These are phyloP conservation scores for Chiloscyllium plagiosum DNA, from an alignment of 2,113 vertebrate species.

Conservation along the genomic window DNA sequence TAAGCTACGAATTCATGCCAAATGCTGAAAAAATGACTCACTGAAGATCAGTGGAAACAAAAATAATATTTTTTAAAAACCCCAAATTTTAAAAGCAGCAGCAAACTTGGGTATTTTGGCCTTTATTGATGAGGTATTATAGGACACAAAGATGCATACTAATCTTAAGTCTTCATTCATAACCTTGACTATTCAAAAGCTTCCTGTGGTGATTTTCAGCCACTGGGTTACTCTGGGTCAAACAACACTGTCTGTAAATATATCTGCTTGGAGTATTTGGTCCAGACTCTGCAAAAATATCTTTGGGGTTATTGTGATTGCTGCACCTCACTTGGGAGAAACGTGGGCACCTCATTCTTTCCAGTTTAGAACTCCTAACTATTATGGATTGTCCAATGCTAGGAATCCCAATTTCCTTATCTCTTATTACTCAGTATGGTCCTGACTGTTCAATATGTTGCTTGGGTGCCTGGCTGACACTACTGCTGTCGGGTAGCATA, in stretches of 20 bases:
- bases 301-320: not conserved
- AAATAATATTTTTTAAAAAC: too few species aligned
- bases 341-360: not conserved
- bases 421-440: too few species aligned
- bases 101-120: not conserved
- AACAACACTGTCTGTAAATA: not conserved
- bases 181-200: not conserved
- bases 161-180: not conserved
- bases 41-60: too few species aligned
- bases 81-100: too few species aligned
- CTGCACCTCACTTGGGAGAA: not conserved
- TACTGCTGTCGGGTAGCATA: not conserved
- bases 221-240: not conserved
- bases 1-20: not conserved
- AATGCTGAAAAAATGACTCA: not conserved
- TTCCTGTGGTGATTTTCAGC: not conserved
- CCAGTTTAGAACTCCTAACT: too few species aligned
- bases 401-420: not conserved
- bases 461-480: not conserved
- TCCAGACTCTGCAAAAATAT: not conserved
- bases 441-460: too few species aligned
- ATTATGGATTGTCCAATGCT: not conserved
- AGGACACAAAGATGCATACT: not conserved
- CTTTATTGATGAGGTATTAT: not conserved
- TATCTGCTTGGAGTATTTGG: not conserved